Conservation (phyloP, 1,140 invertebrate genomes). For the Chrysomallon squamiferum region DNA sequence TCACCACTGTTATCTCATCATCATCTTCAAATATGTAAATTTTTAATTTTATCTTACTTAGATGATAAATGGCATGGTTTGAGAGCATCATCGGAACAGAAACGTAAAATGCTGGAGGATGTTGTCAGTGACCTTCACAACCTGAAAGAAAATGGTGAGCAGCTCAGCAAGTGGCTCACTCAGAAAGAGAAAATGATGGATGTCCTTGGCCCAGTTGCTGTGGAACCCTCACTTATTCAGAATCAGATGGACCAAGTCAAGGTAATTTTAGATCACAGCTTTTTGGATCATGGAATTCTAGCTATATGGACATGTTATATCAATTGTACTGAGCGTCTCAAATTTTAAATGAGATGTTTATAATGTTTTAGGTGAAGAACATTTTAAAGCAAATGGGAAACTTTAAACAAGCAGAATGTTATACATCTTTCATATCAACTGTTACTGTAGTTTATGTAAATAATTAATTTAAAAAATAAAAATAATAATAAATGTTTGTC, state of each 20-base stretch:
- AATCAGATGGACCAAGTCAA: constrained; percentile 91
- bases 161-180: constrained; percentile 83
- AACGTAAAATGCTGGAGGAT: constrained; percentile 84
- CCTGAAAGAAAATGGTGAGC: constrained; percentile 88
- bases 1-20: no score
- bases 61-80: constrained; percentile 85
- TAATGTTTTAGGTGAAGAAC: no score
- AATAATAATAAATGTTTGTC: no score
- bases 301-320: not conserved
- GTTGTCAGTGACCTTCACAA: constrained; percentile 74
- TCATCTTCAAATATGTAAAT: no score
- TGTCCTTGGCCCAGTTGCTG: constrained; percentile 91
- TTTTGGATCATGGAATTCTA: not conserved
- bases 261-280: constrained; percentile 34
- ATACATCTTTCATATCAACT: no score
- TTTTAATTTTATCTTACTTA: constrained; percentile 32
- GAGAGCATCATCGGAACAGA: constrained; percentile 83
- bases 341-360: not conserved
- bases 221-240: constrained; percentile 91
- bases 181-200: constrained; percentile 95
- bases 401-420: no score
- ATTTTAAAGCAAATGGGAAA: no score
- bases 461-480: no score
- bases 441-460: no score
- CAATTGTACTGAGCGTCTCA: not conserved